Conservation (phyloP, 2,888 invertebrate species). For the Dicyrtomina minuta region DNA sequence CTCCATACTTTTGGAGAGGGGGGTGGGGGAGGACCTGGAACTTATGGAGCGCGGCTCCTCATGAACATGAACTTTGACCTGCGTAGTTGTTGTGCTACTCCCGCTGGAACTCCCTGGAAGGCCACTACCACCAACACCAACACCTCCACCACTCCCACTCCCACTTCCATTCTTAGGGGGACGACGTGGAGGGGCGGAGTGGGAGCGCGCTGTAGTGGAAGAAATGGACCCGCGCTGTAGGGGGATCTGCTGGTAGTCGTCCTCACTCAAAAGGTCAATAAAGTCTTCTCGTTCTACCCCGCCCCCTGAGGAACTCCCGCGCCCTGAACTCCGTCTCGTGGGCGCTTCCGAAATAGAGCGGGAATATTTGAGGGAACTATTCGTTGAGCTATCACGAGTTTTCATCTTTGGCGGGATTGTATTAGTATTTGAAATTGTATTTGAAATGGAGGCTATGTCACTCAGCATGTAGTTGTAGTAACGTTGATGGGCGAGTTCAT, state of each 20-base stretch:
- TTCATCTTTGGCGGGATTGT: neutral
- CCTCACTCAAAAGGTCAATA: conserved; percentile 43
- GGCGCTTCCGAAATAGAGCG: conserved; percentile 19
- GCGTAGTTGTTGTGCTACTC: conserved; percentile 37
- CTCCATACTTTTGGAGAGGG: conserved; percentile 49
- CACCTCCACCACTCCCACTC: neutral
- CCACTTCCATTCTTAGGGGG: conserved; percentile 29
- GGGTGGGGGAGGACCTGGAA: conserved; percentile 45
- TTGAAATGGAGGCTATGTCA: neutral
- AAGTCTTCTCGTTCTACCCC: conserved; percentile 14
- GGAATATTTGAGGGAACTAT: conserved; percentile 27
- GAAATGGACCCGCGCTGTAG: conserved; percentile 3
- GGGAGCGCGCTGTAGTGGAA: conserved; percentile 38
- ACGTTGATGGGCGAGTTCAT: conserved; percentile 21
- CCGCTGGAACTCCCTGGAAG: conserved; percentile 19
- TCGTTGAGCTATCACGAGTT: neutral
- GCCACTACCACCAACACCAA: neutral
- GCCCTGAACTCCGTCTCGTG: neutral
- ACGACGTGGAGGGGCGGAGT: conserved; percentile 49
- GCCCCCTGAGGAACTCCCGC: conserved; percentile 42
- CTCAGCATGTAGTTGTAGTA: conserved; percentile 28
- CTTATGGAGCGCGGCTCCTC: conserved; percentile 48
- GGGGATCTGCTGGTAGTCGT: conserved; percentile 53
- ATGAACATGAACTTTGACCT: conserved; percentile 53
- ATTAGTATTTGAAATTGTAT: neutral